Percentiles rank a stretch among this genome's conserved stretches.
Evolutionary conservation across 2,888 invertebrate genomes (phyloP).

Genomic region (Nomada goodeniana): DNA sequence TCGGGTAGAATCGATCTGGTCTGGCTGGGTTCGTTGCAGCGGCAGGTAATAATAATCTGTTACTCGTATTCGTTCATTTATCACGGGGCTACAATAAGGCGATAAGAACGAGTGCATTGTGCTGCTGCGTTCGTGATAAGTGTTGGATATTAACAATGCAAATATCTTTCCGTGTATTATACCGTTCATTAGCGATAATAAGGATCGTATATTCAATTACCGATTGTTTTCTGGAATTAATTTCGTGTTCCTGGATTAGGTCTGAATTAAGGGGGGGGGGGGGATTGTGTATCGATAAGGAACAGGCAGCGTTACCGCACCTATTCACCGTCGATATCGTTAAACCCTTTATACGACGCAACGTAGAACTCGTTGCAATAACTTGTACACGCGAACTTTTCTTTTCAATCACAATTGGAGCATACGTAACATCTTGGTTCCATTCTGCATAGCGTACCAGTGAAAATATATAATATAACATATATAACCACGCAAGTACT

Average conservation of each 20-base stretch:
- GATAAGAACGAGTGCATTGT: slow-evolving; percentile 27
- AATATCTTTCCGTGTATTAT: slow-evolving; percentile 6
- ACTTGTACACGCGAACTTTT: too few species aligned
- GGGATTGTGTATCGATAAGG: neutral
- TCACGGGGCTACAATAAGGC: slow-evolving; percentile 15
- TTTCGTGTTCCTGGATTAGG: slow-evolving; percentile 16
- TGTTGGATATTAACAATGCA: slow-evolving; percentile 31
- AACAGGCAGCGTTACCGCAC: neutral
- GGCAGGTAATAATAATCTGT: slow-evolving; percentile 25
- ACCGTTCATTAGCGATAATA: slow-evolving; percentile 27
- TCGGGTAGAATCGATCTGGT: slow-evolving; percentile 18
- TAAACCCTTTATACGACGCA: too few species aligned
- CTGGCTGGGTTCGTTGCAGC: neutral
- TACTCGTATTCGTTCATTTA: slow-evolving; percentile 23
- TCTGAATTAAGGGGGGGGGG: neutral
- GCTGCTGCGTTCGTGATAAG: slow-evolving; percentile 27
- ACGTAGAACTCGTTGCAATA: neutral
- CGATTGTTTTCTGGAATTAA: slow-evolving; percentile 25
- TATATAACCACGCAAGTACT: too few species aligned
- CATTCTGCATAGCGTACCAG: too few species aligned
- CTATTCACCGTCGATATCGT: too few species aligned
- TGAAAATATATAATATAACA: too few species aligned
- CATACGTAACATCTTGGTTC: too few species aligned
- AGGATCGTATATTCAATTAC: slow-evolving; percentile 30
- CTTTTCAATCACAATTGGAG: too few species aligned